Percentiles rank a stretch among this genome's conserved stretches.
phyloP scores from a whole-genome alignment of 2,888 invertebrate species.

The Patella pellucida region DNA sequence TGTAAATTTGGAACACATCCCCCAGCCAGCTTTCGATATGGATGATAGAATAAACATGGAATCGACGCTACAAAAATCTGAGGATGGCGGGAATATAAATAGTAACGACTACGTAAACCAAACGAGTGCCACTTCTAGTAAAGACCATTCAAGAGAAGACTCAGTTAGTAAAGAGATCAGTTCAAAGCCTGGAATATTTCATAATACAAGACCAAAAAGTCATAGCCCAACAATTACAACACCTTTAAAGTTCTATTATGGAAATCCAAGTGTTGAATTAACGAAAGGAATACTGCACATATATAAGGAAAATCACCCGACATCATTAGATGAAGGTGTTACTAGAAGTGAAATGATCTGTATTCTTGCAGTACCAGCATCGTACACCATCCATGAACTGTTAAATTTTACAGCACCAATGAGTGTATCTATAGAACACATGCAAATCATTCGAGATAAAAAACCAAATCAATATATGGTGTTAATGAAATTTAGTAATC shows the following conservation, averaged over 20 bases:
- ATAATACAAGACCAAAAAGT: conserved; percentile 49
- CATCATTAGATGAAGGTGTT: conserved; percentile 58
- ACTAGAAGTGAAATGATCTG: conserved; percentile 78
- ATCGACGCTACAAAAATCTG: background rate
- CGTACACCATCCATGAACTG: conserved; percentile 87
- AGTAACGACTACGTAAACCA: background rate
- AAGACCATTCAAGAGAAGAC: conserved; percentile 18
- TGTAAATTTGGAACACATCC: background rate
- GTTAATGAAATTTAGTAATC: conserved; percentile 82
- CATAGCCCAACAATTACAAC: conserved; percentile 55
- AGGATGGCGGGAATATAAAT: background rate
- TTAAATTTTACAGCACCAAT: conserved; percentile 95
- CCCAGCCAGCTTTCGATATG: background rate
- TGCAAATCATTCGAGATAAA: conserved; percentile 89
- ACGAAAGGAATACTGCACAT: conserved; percentile 97
- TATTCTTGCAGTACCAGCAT: conserved; percentile 69
- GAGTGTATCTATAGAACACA: conserved; percentile 80
- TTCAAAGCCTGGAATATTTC: conserved; percentile 29
- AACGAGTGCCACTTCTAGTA: background rate
- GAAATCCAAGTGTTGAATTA: conserved; percentile 96
- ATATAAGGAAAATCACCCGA: conserved; percentile 89
- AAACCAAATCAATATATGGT: conserved; percentile 98
- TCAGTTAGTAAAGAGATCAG: conserved; percentile 24
- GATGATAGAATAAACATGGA: too few relatives aligned
- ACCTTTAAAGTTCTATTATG: conserved; percentile 84